A percentile compares a stretch with the other conserved stretches of the same genome.
Evolutionary conservation across 30 jellyfish, hydroid and myxozoan species (phyloP).

Genomic region (Morbakka virulenta): DNA sequence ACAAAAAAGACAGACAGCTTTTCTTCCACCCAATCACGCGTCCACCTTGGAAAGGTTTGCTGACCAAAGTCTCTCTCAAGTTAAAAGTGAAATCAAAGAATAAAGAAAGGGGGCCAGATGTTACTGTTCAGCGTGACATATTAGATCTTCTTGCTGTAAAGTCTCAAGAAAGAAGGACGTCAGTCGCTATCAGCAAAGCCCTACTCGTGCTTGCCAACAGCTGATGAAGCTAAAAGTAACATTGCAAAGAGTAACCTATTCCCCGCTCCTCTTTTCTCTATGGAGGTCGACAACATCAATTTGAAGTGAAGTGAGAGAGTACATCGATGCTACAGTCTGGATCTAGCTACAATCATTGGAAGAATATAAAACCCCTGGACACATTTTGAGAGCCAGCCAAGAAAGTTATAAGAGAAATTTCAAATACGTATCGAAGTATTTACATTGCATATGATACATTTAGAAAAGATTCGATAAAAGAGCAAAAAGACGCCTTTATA

Average conservation of each 20-base stretch:
- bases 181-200: constrained; percentile 29
- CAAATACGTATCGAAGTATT: too few species aligned
- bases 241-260: constrained; percentile 19
- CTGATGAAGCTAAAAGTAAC: constrained; percentile 23
- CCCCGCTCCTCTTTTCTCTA: constrained; percentile 14
- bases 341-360: constrained; percentile 13
- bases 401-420: constrained; percentile 1
- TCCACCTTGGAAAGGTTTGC: constrained; percentile 22
- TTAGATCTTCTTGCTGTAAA: too few species aligned
- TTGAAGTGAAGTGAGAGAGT: constrained; percentile 3
- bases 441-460: too few species aligned
- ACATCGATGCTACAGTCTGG: constrained; percentile 22
- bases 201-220: constrained; percentile 15
- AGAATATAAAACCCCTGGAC: constrained; percentile 21
- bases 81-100: constrained; percentile 1
- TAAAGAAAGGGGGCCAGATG: constrained; percentile 3
- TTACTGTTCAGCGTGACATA: constrained; percentile 25
- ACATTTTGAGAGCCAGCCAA: constrained; percentile 24
- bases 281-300: constrained; percentile 19
- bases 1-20: constrained; percentile 3
- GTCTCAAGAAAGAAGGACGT: too few species aligned
- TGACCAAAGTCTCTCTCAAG: too few species aligned
- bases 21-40: constrained; percentile 29
- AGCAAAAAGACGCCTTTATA: too few species aligned
- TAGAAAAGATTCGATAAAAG: too few species aligned